A percentile compares a stretch with the other conserved stretches of the same genome.
Conservation (phyloP, 1,140 invertebrate genomes). For the honey bee (Apis mellifera) region DNA sequence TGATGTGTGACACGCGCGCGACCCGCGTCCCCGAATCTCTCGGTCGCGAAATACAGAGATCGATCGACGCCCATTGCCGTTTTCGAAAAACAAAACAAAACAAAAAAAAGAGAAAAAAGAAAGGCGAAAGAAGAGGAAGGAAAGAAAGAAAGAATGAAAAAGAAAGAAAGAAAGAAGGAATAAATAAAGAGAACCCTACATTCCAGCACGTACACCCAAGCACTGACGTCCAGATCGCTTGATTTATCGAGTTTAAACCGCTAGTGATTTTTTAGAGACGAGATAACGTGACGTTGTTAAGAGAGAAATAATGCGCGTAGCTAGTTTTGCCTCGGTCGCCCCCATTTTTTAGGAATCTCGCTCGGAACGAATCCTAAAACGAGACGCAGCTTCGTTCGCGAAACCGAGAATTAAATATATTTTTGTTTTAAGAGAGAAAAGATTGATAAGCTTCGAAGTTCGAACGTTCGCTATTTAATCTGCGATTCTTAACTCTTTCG, state of each 20-base stretch:
- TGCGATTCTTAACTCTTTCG: neutral
- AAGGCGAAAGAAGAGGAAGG: neutral
- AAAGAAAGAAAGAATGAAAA: too few relatives aligned
- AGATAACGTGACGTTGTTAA: slow-evolving; percentile 7
- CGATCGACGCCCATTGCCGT: slow-evolving; percentile 29
- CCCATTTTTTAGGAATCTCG: neutral
- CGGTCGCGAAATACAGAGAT: slow-evolving; percentile 25
- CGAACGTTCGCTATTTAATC: neutral
- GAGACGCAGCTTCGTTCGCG: slow-evolving; percentile 22
- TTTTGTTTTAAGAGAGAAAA: neutral
- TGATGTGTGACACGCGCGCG: slow-evolving; percentile 26
- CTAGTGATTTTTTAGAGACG: slow-evolving; percentile 15
- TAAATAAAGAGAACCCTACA: slow-evolving; percentile 9
- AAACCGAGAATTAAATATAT: neutral
- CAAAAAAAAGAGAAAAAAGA: neutral
- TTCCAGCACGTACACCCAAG: slow-evolving; percentile 54
- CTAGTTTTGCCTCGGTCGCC: slow-evolving; percentile 39
- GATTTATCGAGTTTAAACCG: slow-evolving; percentile 50
- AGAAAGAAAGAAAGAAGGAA: neutral
- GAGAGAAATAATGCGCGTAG: slow-evolving; percentile 18
- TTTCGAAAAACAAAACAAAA: neutral
- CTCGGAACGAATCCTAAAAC: neutral
- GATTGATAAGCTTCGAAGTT: neutral
- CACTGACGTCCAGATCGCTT: slow-evolving; percentile 60
- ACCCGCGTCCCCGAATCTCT: slow-evolving; percentile 36